These are phyloP conservation scores for Crotalus tigris DNA, from an alignment of 2,113 vertebrate species.

Conservation along the genomic window DNA sequence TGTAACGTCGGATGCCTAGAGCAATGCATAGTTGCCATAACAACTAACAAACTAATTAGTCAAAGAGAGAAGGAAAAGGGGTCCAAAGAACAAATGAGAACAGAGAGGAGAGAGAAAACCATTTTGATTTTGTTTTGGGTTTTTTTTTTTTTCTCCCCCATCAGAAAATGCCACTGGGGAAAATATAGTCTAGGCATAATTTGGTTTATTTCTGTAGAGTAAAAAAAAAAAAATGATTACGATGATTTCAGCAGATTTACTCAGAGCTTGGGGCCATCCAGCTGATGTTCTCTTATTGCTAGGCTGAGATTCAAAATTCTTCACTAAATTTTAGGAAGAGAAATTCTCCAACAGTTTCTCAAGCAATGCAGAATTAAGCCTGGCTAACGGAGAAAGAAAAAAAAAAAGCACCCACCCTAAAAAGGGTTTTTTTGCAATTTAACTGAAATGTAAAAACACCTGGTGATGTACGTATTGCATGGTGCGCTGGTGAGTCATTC, in stretches of 20 bases:
- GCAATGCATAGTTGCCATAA: slow-evolving; percentile 69
- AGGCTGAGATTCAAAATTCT: neutral
- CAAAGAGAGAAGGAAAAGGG: slow-evolving; percentile 59
- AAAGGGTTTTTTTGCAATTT: neutral
- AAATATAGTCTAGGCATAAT: neutral
- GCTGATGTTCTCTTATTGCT: neutral
- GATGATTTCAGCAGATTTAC: neutral
- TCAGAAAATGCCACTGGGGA: slow-evolving; percentile 31
- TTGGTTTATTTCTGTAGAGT: neutral
- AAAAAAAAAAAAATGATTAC: too few relatives aligned
- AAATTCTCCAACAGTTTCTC: neutral
- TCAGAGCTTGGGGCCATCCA: neutral
- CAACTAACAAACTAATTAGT: slow-evolving; percentile 74
- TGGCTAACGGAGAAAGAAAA: neutral
- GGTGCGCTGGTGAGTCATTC: neutral
- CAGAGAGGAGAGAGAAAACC: neutral
- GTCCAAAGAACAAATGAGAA: slow-evolving; percentile 48
- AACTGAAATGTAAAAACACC: neutral
- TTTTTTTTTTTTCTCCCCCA: neutral
- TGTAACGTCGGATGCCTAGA: slow-evolving; percentile 43
- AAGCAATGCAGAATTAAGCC: neutral
- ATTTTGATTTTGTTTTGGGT: slow-evolving; percentile 37
- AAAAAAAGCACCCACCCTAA: neutral
- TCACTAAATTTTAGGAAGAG: neutral
- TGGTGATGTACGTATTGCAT: neutral